Conservation (phyloP, 1,140 invertebrate genomes). For the Apis dorsata region DNA sequence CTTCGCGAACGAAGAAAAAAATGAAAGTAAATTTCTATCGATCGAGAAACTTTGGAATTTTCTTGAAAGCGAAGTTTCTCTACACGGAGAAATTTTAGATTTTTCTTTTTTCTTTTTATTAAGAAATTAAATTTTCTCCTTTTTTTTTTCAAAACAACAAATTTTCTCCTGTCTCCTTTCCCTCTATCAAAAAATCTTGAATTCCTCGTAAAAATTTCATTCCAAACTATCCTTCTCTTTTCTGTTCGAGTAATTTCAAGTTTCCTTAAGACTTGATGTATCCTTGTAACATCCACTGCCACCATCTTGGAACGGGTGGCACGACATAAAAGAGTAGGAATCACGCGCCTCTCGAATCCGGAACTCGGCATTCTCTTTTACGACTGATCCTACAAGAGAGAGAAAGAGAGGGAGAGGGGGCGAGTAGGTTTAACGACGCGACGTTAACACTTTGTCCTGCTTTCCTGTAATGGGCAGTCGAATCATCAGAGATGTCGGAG, state of each 20-base stretch:
- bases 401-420: background rate
- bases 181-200: background rate
- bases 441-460: background rate
- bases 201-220: background rate
- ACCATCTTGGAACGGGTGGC: background rate
- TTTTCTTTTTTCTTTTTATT: too few relatives aligned
- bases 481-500: background rate
- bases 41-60: too few relatives aligned
- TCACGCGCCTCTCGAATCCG: background rate
- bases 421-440: background rate
- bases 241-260: background rate
- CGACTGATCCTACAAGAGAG: background rate
- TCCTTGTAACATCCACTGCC: background rate
- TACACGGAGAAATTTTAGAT: too few relatives aligned
- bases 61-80: too few relatives aligned
- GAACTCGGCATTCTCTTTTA: background rate
- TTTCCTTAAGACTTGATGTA: background rate
- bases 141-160: too few relatives aligned
- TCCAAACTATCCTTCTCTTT: too few relatives aligned
- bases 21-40: too few relatives aligned
- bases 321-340: slow-evolving; percentile 9
- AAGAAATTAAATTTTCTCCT: too few relatives aligned
- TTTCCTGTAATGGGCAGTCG: background rate
- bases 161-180: too few relatives aligned
- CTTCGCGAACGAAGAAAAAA: too few relatives aligned